Conservation (phyloP, 2,888 invertebrate genomes). For the Empis stercorea region DNA sequence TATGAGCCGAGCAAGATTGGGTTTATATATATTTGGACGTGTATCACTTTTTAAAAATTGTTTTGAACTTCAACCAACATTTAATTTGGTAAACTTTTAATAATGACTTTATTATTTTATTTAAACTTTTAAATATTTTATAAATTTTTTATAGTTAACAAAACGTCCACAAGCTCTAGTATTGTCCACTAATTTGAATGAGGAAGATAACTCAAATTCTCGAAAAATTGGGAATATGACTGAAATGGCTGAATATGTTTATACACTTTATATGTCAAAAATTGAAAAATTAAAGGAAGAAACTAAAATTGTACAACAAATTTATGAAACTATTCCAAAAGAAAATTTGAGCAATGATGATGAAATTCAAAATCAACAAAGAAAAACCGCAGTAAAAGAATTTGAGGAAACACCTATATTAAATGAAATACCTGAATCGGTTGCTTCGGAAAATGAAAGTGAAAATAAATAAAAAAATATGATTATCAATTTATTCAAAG, state of each 20-base stretch:
- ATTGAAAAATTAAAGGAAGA: slow-evolving; percentile 48
- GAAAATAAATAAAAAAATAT: not conserved
- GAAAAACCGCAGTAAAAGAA: slow-evolving; percentile 14
- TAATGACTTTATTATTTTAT: not conserved
- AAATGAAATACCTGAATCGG: slow-evolving; percentile 37
- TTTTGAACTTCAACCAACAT: slow-evolving; percentile 91
- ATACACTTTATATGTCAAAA: slow-evolving; percentile 74
- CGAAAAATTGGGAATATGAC: slow-evolving; percentile 61
- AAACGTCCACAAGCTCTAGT: slow-evolving; percentile 68
- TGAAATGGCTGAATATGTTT: slow-evolving; percentile 91
- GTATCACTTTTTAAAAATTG: slow-evolving; percentile 91
- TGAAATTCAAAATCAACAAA: slow-evolving; percentile 10
- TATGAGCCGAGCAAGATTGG: slow-evolving; percentile 92
- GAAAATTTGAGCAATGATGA: slow-evolving; percentile 25
- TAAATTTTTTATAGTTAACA: slow-evolving; percentile 48
- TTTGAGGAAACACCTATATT: slow-evolving; percentile 37
- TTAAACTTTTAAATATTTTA: not conserved
- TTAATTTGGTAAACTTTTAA: slow-evolving; percentile 58
- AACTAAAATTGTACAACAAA: slow-evolving; percentile 12
- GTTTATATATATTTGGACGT: slow-evolving; percentile 90
- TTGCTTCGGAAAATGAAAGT: not conserved
- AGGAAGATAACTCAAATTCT: slow-evolving; percentile 34
- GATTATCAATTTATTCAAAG: too few relatives aligned
- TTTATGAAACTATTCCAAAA: slow-evolving; percentile 36
- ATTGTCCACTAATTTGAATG: slow-evolving; percentile 57